phyloP scores from a whole-genome alignment of 1,140 invertebrate species.

The Euglossa dilemma region DNA sequence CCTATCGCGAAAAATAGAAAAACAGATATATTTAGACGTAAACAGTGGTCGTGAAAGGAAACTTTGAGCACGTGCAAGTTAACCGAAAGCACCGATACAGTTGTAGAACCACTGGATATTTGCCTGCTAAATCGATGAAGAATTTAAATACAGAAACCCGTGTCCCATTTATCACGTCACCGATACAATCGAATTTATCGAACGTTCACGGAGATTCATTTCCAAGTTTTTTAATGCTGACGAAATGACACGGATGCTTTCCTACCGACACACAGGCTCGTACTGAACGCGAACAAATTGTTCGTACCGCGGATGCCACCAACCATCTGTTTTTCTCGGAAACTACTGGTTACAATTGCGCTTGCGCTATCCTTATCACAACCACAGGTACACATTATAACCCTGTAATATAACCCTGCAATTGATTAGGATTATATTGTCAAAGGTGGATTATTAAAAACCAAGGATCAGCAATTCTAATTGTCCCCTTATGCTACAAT shows the following conservation, averaged over 20 bases:
- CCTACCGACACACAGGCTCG: constrained; percentile 20
- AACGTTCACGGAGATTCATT: not conserved
- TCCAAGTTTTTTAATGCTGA: not conserved
- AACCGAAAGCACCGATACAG: not conserved
- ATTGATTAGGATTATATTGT: not conserved
- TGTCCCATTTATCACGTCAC: not conserved
- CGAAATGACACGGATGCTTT: not conserved
- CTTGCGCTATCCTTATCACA: constrained; percentile 33
- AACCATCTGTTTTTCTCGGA: constrained; percentile 39
- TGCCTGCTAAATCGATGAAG: not conserved
- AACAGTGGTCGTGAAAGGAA: not conserved
- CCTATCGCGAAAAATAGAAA: too few species aligned
- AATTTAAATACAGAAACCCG: not conserved
- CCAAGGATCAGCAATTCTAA: not conserved
- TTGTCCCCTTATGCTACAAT: not conserved
- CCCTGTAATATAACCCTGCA: not conserved
- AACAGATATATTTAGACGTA: not conserved
- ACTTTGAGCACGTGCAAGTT: not conserved
- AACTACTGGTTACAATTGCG: constrained; percentile 27
- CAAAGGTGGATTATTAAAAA: not conserved
- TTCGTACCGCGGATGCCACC: constrained; percentile 16
- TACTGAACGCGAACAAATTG: constrained; percentile 32
- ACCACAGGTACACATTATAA: not conserved
- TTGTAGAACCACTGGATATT: not conserved
- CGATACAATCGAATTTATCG: not conserved